These are phyloP conservation scores for Turritopsis rubra DNA, from an alignment of 30 jellyfish, hydroid and myxozoan species.

Conservation along the genomic window DNA sequence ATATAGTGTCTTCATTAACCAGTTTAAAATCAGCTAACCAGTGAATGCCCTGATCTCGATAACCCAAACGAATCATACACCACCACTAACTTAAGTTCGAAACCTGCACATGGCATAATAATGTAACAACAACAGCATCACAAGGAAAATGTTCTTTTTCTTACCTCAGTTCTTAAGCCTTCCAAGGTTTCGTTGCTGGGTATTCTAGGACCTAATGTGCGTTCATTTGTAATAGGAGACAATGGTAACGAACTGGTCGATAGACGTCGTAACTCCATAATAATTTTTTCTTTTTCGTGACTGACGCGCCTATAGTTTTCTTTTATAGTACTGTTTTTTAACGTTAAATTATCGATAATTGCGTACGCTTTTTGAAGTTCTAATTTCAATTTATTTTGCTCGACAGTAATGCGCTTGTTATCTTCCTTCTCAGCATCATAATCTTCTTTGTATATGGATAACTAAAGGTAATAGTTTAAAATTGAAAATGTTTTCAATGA, in stretches of 20 bases:
- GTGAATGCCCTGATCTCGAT: too few relatives aligned
- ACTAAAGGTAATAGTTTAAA: conserved; percentile 11
- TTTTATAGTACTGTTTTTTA: conserved; percentile 27
- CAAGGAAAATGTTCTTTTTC: neutral
- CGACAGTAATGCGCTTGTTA: conserved; percentile 22
- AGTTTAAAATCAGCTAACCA: too few relatives aligned
- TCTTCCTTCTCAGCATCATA: conserved; percentile 45
- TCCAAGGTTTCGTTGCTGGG: conserved; percentile 2
- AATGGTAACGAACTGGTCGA: conserved; percentile 48
- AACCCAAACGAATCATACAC: too few relatives aligned
- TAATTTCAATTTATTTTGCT: conserved; percentile 15
- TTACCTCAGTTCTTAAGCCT: neutral
- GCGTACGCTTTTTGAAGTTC: conserved; percentile 26
- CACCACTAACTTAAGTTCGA: too few relatives aligned
- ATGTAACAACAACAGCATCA: neutral
- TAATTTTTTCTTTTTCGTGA: conserved; percentile 43
- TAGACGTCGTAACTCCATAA: conserved; percentile 44
- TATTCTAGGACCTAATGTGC: neutral
- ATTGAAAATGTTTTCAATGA: neutral
- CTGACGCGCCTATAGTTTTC: conserved; percentile 35
- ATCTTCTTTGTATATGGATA: conserved; percentile 44
- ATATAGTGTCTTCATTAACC: too few relatives aligned
- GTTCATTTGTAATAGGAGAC: conserved; percentile 14
- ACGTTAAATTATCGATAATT: conserved; percentile 13
- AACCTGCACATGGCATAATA: too few relatives aligned